Percentiles rank a stretch among this genome's conserved stretches.
Conservation (phyloP, 1,140 invertebrate genomes). For the Monochamus saltuarius region DNA sequence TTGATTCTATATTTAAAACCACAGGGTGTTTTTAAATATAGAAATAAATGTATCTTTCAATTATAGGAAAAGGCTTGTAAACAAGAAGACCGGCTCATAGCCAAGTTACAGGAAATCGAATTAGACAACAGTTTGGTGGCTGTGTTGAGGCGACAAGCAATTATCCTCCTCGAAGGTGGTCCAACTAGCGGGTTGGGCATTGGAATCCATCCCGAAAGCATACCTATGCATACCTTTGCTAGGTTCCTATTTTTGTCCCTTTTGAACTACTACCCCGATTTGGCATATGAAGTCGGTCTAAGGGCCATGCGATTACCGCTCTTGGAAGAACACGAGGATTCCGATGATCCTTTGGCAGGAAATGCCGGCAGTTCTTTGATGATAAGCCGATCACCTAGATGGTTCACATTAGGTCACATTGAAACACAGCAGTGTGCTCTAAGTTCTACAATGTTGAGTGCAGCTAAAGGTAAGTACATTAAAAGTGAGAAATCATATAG, state of each 20-base stretch:
- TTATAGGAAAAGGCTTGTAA: constrained; percentile 66
- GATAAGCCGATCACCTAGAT: constrained; percentile 64
- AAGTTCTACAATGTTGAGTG: constrained; percentile 76
- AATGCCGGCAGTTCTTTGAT: constrained; percentile 52
- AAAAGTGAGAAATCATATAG: too few species aligned
- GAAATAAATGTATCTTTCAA: too few species aligned
- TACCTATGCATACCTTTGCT: constrained; percentile 83
- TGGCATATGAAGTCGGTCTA: constrained; percentile 71
- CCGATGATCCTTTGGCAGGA: constrained; percentile 56
- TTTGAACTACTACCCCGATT: constrained; percentile 69
- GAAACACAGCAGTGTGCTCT: constrained; percentile 81
- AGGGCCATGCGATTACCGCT: constrained; percentile 71
- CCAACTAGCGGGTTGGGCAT: constrained; percentile 73
- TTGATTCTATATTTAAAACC: too few species aligned
- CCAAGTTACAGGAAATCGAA: constrained; percentile 73
- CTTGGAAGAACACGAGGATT: constrained; percentile 72
- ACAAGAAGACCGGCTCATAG: constrained; percentile 76
- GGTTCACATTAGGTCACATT: constrained; percentile 74
- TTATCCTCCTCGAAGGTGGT: constrained; percentile 68
- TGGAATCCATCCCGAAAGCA: constrained; percentile 73
- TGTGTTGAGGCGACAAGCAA: constrained; percentile 61
- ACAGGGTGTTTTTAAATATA: too few species aligned
- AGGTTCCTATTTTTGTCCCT: constrained; percentile 76
- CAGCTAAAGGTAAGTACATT: constrained; percentile 62
- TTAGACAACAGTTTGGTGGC: constrained; percentile 68